Base-by-base conservation (phyloP, 2,797 vertebrate species). In the Falco biarmicus region DNA sequence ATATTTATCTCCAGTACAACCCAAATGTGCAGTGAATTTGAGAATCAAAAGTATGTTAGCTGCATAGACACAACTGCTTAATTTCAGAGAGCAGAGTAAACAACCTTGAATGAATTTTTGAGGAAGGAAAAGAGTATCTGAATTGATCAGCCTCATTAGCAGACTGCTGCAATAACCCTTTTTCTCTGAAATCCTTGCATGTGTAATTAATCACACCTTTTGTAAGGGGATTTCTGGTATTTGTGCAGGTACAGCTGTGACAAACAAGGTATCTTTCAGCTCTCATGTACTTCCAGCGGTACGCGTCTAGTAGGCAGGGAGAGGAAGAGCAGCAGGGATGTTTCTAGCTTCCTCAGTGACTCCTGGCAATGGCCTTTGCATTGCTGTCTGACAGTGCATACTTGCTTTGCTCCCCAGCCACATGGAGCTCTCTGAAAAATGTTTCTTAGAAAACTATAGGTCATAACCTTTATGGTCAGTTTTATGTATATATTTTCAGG, bases 41-140 rank as follows among this genome's bases (percentile, higher is more conserved):
- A 97, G 97, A 97, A 97, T 96, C 95, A 96, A 92, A 96, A 90
- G 85, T 96, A 73, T 95, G 96, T 97, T 98, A 97, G 83, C 89
- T 93, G 78, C 97, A 96, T 97, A 97, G 96, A 96, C 95, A 97
- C 34, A 95, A 97, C 92, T 93, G 91, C 97, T 98, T 98, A 95
- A 97, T 96, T 95, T 97, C 94, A 86, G 96, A 97, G 92, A 96
- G 88, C 81, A 97, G 92, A 96, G 88, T 79, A 97, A 98, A 97
- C 96, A 98, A 76, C n/a, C 66, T 82, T 93, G 84, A 97, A 96
- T 96, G 82, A 95, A 97, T 93, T 93, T 79, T 22, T 70, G 28
- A 50, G 78, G 56, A 87, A 84, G 69, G 47, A 89, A 76, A 79
- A 22, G 90, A 86, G 68, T 29, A 76, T 96, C 97, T 93, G 83